These are phyloP conservation scores for Botia kubotai DNA, from an alignment of 2,797 vertebrate genomes.

Conservation along the genomic window DNA sequence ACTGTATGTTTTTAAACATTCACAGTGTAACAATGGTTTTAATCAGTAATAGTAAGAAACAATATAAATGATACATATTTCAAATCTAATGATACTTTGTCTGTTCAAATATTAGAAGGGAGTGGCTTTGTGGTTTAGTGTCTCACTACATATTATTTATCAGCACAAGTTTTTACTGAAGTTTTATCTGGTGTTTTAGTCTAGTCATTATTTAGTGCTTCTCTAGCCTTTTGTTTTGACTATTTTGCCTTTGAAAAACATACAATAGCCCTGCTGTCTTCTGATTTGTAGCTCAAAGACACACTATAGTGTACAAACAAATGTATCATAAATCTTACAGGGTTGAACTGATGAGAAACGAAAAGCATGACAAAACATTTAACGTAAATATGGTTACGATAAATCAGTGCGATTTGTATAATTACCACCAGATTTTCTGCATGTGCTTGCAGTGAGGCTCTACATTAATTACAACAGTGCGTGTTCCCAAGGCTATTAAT, in stretches of 20 bases:
- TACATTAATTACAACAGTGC: constrained; percentile 28
- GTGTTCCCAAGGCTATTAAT: constrained; percentile 19
- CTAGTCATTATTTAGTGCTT: constrained; percentile 60
- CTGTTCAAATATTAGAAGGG: constrained; percentile 1
- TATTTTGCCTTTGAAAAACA: constrained; percentile 52
- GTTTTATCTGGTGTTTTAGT: constrained; percentile 60
- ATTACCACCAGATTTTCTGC: constrained; percentile 40
- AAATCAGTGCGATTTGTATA: constrained; percentile 44
- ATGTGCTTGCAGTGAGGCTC: constrained; percentile 27
- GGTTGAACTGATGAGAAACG: constrained; percentile 20
- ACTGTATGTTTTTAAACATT: neutral
- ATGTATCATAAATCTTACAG: constrained; percentile 18
- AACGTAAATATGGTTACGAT: constrained; percentile 18
- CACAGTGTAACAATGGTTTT: neutral
- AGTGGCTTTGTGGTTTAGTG: constrained; percentile 54
- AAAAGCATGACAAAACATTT: constrained; percentile 34
- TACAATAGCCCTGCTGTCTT: constrained; percentile 62
- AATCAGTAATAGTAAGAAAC: neutral
- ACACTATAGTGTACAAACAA: constrained; percentile 41
- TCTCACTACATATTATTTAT: constrained; percentile 66
- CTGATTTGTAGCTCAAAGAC: constrained; percentile 48
- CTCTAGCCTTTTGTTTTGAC: constrained; percentile 53
- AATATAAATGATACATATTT: neutral
- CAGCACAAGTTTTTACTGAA: constrained; percentile 63
- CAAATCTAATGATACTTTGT: neutral